These are phyloP conservation scores for Lacerta viridis DNA, from an alignment of 2,797 vertebrate genomes.

Conservation along the genomic window DNA sequence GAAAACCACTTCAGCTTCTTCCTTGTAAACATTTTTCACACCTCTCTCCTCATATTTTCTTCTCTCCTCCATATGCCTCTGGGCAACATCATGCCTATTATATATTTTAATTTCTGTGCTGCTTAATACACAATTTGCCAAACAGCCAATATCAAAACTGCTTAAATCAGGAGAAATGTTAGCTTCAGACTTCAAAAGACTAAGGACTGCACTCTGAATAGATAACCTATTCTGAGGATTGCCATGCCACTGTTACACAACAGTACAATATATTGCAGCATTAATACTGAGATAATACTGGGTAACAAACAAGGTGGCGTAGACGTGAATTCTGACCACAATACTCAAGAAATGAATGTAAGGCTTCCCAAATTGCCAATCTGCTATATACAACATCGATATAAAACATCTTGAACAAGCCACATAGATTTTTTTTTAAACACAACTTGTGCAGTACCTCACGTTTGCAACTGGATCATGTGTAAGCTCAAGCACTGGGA, in stretches of 20 bases:
- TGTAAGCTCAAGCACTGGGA: slow-evolving; percentile 91
- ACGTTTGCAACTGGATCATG: slow-evolving; percentile 95
- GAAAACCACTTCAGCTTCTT: neutral
- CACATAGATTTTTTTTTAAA: slow-evolving; percentile 16
- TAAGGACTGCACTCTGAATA: neutral
- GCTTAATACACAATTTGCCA: neutral
- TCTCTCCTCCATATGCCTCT: neutral
- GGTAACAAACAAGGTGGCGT: neutral
- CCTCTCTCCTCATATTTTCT: neutral
- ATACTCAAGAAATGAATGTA: neutral
- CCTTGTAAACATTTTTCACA: neutral
- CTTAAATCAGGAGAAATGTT: neutral
- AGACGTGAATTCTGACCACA: too few species aligned
- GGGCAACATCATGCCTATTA: neutral
- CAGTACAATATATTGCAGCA: too few species aligned
- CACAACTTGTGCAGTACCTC: slow-evolving; percentile 82
- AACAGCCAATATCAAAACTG: neutral
- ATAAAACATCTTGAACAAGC: slow-evolving; percentile 8
- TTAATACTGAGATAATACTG: too few species aligned
- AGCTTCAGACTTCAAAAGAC: neutral
- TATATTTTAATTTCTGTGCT: neutral
- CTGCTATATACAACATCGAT: neutral
- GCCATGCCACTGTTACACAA: neutral
- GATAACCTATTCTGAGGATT: neutral
- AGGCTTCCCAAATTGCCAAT: neutral